A percentile compares a stretch with the other conserved stretches of the same genome.
These are phyloP conservation scores for Eptatretus atami DNA, from an alignment of 2,797 vertebrate genomes.

Conservation along the genomic window DNA sequence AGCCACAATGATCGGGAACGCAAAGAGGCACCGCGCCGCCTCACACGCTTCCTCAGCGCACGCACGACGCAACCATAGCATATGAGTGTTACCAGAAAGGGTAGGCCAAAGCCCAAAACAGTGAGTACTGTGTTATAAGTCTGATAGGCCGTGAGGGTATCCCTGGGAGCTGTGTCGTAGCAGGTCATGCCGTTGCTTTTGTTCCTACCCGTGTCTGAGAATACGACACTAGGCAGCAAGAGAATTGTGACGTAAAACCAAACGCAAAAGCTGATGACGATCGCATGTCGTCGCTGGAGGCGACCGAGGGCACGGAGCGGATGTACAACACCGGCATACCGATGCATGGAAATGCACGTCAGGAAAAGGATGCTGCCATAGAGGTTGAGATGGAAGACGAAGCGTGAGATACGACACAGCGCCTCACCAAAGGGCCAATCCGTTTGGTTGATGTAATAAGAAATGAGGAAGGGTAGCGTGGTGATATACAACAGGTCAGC, in stretches of 20 bases:
- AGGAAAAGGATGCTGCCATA: constrained; percentile 84
- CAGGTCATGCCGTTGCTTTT: constrained; percentile 35
- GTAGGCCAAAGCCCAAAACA: constrained; percentile 43
- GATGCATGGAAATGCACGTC: constrained; percentile 62
- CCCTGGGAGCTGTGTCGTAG: constrained; percentile 48
- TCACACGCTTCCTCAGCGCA: constrained; percentile 17
- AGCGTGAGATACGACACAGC: constrained; percentile 39
- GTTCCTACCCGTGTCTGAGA: constrained; percentile 36
- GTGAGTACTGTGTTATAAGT: constrained; percentile 43
- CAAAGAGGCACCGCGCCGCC: constrained; percentile 12
- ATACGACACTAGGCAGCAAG: constrained; percentile 49
- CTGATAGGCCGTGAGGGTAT: constrained; percentile 31
- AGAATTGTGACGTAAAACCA: constrained; percentile 30
- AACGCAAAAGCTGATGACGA: constrained; percentile 24
- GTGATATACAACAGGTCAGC: constrained; percentile 55
- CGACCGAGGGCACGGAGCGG: constrained; percentile 28
- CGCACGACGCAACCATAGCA: constrained; percentile 57
- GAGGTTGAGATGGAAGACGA: constrained; percentile 69
- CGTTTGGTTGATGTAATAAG: constrained; percentile 51
- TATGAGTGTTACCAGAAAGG: constrained; percentile 36
- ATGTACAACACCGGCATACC: constrained; percentile 62
- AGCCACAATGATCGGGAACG: constrained; percentile 36
- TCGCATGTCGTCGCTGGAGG: constrained; percentile 27
- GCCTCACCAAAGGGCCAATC: constrained; percentile 52
- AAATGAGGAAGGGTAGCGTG: constrained; percentile 54